phyloP scores from a whole-genome alignment of 1,140 invertebrate species.

The Seison nebaliae region DNA sequence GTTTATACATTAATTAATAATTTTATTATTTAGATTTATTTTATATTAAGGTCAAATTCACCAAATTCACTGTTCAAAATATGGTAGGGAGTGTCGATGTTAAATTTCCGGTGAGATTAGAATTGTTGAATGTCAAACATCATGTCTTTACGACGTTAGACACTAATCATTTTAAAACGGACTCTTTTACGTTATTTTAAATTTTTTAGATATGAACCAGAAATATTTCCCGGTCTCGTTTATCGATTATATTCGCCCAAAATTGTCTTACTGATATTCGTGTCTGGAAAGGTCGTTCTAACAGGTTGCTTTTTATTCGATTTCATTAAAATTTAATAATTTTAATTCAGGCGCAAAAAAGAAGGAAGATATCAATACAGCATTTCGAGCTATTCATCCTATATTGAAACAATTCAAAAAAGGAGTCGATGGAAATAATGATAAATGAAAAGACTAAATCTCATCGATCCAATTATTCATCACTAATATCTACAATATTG shows the following conservation, averaged over 20 bases:
- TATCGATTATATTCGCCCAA: conserved; percentile 97
- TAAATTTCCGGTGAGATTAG: conserved; percentile 86
- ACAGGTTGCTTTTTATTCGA: conserved; percentile 38
- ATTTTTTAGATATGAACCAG: conserved; percentile 35
- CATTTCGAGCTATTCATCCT: conserved; percentile 97
- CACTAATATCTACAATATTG: too few relatives aligned
- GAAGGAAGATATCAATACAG: conserved; percentile 87
- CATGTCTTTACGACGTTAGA: too few relatives aligned
- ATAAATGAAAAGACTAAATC: too few relatives aligned
- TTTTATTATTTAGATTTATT: not conserved
- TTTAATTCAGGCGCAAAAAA: conserved; percentile 62
- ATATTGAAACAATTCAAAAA: conserved; percentile 69
- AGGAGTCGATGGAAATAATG: too few relatives aligned
- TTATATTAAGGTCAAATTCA: conserved; percentile 59
- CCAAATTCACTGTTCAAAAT: conserved; percentile 99
- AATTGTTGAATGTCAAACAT: conserved; percentile 84
- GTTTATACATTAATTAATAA: conserved; percentile 32
- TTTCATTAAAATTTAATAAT: conserved; percentile 18
- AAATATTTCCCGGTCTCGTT: conserved; percentile 82
- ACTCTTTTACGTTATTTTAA: conserved; percentile 10
- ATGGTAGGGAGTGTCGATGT: conserved; percentile 99
- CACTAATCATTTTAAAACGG: conserved; percentile 1
- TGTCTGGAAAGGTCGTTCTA: conserved; percentile 85
- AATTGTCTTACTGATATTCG: conserved; percentile 93
- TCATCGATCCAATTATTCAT: too few relatives aligned